Evolutionary conservation across 2,113 vertebrate species (phyloP).

Genomic region (Elephantulus edwardii): DNA sequence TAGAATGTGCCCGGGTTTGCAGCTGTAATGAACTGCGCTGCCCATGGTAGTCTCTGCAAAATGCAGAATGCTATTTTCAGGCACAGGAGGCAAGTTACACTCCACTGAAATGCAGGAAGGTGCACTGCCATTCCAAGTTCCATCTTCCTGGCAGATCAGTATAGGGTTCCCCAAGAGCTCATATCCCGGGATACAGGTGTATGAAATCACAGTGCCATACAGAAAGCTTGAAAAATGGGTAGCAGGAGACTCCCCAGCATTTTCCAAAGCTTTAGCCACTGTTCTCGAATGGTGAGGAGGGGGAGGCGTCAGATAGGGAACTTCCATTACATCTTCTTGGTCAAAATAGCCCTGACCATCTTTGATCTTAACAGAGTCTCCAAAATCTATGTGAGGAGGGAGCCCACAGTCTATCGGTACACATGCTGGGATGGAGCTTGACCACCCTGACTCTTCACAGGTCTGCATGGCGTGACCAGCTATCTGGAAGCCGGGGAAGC

Average conservation of each 20-base stretch:
- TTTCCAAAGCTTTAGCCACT: slow-evolving; percentile 55
- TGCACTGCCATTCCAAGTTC: slow-evolving; percentile 95
- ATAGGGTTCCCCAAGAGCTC: slow-evolving; percentile 87
- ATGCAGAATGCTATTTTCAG: slow-evolving; percentile 89
- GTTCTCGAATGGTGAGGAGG: slow-evolving; percentile 46
- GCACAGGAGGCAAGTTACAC: slow-evolving; percentile 86
- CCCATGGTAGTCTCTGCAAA: slow-evolving; percentile 88
- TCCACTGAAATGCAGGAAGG: slow-evolving; percentile 90
- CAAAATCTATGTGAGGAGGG: slow-evolving; percentile 98
- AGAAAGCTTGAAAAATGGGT: slow-evolving; percentile 85
- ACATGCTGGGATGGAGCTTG: slow-evolving; percentile 90
- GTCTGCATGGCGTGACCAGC: slow-evolving; percentile 93
- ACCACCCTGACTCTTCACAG: slow-evolving; percentile 95
- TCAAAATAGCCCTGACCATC: slow-evolving; percentile 70
- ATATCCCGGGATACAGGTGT: slow-evolving; percentile 91
- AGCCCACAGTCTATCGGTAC: slow-evolving; percentile 93
- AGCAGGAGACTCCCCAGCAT: slow-evolving; percentile 45
- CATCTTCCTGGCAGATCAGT: slow-evolving; percentile 93
- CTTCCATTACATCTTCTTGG: slow-evolving; percentile 70
- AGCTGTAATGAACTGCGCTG: slow-evolving; percentile 88
- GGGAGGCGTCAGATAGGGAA: slow-evolving; percentile 57
- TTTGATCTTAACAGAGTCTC: slow-evolving; percentile 87
- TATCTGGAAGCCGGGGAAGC: slow-evolving; percentile 95
- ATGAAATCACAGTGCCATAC: slow-evolving; percentile 89
- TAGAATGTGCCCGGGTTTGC: slow-evolving; percentile 89